Base-by-base conservation (phyloP, 2,113 vertebrate genomes). In the Amazona vittata region DNA sequence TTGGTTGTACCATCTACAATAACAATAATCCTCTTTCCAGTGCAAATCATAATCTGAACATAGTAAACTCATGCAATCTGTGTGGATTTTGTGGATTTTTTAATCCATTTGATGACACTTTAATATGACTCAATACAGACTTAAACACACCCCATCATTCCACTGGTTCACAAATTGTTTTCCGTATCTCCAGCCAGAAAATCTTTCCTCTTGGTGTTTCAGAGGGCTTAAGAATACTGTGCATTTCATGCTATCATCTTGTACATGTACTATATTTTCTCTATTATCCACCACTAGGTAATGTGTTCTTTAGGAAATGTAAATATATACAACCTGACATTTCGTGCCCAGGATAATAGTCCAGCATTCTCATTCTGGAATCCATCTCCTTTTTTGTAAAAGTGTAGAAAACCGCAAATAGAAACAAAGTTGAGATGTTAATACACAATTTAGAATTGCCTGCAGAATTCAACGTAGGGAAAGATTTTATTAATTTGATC, bases 41-140 rank as follows among this genome's bases (percentile, higher is more conserved):
- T 70, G 80, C 77, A 97, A 97, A 96, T 96, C 68, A 95, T 93
- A 96, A 96, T 89, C 83, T 80, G 90, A 94, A 89, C 39, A 63
- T 68, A 47, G 83, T 95, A 98, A 94, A 96, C 62, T 91, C 65
- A 5, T 93, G 69, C 83, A 97, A 67, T 79, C 92, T 90, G 65
- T 76, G 75, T 91, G 74, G 90, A 81, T 96, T 91, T 91, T 91
- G 80, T 64, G 55, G n/a, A 76, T 87, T 96, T 89, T 93, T 97
- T 86, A 71, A 64, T 93, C 53, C 50, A 79, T 95, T 96, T 94
- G 65, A 64, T 93, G n/a, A 94, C 86, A 83, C 96, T 96, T 95
- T n/a, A 63, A 81, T n/a, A 86, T 92, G 83, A 93, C 65, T 96
- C 49, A 89, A 41, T 93, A 85, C 22, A 92, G 47, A 92, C 73